Evolutionary conservation across 2,113 vertebrate genomes (phyloP).

Genomic region (Serilophus lunatus): DNA sequence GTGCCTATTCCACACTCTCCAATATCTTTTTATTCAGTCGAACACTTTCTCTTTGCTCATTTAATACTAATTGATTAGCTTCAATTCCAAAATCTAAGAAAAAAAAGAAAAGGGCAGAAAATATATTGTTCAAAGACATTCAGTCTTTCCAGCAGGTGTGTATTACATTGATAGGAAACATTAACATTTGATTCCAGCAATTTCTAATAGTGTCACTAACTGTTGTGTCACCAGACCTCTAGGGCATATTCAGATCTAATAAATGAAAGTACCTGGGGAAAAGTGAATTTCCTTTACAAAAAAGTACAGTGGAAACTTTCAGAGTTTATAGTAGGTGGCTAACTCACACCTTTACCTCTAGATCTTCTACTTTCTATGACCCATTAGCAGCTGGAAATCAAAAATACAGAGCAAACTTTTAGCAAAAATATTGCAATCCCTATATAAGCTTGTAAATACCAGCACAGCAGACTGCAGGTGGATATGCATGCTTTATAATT

Average conservation of each 20-base stretch:
- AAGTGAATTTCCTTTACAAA: constrained; percentile 45
- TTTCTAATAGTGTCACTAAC: neutral
- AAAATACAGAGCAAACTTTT: constrained; percentile 45
- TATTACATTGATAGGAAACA: neutral
- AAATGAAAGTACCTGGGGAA: neutral
- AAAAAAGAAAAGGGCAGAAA: neutral
- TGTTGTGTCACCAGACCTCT: neutral
- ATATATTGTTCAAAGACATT: neutral
- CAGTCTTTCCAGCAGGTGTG: neutral
- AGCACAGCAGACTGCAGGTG: constrained; percentile 42
- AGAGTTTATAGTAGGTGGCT: constrained; percentile 3
- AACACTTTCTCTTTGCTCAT: neutral
- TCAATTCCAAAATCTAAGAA: neutral
- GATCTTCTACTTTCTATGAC: constrained; percentile 24
- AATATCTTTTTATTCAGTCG: neutral
- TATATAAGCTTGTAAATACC: constrained; percentile 54
- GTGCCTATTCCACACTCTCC: neutral
- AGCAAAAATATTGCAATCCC: constrained; percentile 37
- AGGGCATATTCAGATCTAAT: constrained; percentile 8
- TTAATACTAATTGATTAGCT: neutral
- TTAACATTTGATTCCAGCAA: neutral
- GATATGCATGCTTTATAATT: constrained; percentile 34
- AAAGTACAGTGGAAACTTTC: constrained; percentile 25
- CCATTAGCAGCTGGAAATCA: constrained; percentile 60
- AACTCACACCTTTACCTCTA: constrained; percentile 44